Base-by-base conservation (phyloP, 2,797 vertebrate species). In the Coccyzus lansbergi region DNA sequence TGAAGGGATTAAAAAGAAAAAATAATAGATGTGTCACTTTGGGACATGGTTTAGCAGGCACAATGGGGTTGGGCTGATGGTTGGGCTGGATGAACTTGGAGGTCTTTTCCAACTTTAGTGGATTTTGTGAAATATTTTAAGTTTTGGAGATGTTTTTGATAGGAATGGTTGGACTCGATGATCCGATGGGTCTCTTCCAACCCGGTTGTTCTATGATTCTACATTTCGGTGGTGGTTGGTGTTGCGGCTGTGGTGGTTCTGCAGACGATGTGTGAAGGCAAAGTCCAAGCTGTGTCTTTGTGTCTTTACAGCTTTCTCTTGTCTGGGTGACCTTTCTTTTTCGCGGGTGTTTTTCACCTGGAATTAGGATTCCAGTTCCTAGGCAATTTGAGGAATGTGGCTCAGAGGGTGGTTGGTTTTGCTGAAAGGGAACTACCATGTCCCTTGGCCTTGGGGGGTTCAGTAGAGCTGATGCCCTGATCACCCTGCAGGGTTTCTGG, bases 291-390 rank as follows among this genome's bases (percentile, higher is more conserved):
- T 25, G 24, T 19, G 29, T 31, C 36, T 52, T 90, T 18, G 28
- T 28, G 38, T 63, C 36, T 36, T 56, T 60, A n/a, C 1, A 5
- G 18, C 34, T 84, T 60, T 58, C 33, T 4, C 14, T 40, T 0
- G 0, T 31, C n/a, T 24, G 7, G 60, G 59, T 0, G 17, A 53
- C 36, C 36, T 72, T 31, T 15, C 4, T 18, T 7, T 28, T 49
- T 25, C 9, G 34, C 0, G 2, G 44, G 31, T 0, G 0, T 2
- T 72, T 84, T 52, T 44, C 38, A 42, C 0, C 0, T 51, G 78
- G 59, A 48, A 34, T 67, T 69, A 5, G 2, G 17, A 0, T 28
- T 33, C 29, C 48, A 15, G 74, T 70, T 56, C 40, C 14, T 8
- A 56, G 46, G 21, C 10, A 1, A 2, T 31, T 21, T 7, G 19